Percentiles rank a stretch among this genome's conserved stretches.
Conservation (phyloP, 2,113 vertebrate species). For the Grammomys surdaster region DNA sequence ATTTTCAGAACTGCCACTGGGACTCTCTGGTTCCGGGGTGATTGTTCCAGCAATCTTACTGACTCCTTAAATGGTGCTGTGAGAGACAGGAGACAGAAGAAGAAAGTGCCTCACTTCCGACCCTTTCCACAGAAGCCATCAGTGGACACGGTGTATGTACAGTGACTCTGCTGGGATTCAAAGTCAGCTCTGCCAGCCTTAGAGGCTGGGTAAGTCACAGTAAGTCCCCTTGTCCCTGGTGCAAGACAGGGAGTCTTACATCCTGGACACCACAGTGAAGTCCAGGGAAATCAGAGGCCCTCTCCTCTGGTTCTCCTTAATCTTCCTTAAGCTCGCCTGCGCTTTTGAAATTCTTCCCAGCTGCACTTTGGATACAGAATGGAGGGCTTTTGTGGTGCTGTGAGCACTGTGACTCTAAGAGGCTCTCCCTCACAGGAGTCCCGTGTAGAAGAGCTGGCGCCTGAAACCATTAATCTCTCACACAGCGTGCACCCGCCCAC, state of each 20-base stretch:
- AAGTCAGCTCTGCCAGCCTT: background rate
- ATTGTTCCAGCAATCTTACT: too few species aligned
- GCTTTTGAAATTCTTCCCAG: background rate
- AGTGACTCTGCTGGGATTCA: background rate
- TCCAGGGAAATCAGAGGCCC: background rate
- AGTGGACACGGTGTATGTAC: too few species aligned
- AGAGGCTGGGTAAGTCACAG: background rate
- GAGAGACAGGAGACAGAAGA: background rate
- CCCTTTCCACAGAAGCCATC: background rate
- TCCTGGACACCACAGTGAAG: background rate
- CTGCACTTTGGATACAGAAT: background rate
- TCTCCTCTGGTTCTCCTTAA: background rate
- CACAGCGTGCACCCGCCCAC: background rate
- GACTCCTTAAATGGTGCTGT: background rate
- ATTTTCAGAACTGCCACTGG: background rate
- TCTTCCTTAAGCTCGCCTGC: background rate
- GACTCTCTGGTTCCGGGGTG: background rate
- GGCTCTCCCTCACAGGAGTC: background rate
- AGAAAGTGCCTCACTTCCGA: background rate
- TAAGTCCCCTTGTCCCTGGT: background rate
- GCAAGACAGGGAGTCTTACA: background rate
- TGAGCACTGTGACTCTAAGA: background rate
- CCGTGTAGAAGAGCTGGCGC: background rate
- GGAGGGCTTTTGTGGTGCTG: background rate
- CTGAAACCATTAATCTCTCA: background rate